Evolutionary conservation across 2,797 vertebrate genomes (phyloP).

Genomic region (Danio choprae): DNA sequence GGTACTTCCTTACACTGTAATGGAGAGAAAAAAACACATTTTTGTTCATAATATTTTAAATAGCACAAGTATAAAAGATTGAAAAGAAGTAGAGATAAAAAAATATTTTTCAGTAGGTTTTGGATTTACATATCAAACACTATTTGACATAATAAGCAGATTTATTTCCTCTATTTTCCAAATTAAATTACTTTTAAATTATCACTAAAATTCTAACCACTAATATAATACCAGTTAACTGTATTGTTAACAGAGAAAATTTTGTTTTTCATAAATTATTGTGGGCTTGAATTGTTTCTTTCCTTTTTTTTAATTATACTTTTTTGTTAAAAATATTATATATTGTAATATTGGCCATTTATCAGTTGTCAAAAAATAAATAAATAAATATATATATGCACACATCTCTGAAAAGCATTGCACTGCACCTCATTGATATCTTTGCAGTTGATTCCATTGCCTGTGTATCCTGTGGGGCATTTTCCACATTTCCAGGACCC

Average conservation of each 20-base stretch:
- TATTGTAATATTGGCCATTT: too few species aligned
- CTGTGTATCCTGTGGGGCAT: conserved; percentile 90
- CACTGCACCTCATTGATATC: conserved; percentile 91
- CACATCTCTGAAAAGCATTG: not conserved
- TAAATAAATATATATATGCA: too few species aligned
- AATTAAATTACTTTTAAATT: too few species aligned
- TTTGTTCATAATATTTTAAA: conserved; percentile 11
- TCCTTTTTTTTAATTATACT: too few species aligned
- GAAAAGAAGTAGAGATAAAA: not conserved
- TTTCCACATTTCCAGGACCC: conserved; percentile 96
- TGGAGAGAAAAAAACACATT: conserved; percentile 24
- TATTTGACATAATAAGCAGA: not conserved
- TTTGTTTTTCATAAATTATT: too few species aligned
- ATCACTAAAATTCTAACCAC: too few species aligned
- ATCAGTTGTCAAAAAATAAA: too few species aligned
- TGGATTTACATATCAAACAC: not conserved
- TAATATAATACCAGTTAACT: too few species aligned
- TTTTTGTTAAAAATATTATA: too few species aligned
- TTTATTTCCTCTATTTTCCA: not conserved
- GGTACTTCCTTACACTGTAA: conserved; percentile 91
- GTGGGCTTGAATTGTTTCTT: not conserved
- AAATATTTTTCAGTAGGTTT: not conserved
- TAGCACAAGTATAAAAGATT: not conserved
- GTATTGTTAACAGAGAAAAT: too few species aligned
- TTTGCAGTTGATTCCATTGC: conserved; percentile 91